Evolutionary conservation across 2,113 vertebrate species (phyloP).

Genomic region (Misgurnus anguillicaudatus): DNA sequence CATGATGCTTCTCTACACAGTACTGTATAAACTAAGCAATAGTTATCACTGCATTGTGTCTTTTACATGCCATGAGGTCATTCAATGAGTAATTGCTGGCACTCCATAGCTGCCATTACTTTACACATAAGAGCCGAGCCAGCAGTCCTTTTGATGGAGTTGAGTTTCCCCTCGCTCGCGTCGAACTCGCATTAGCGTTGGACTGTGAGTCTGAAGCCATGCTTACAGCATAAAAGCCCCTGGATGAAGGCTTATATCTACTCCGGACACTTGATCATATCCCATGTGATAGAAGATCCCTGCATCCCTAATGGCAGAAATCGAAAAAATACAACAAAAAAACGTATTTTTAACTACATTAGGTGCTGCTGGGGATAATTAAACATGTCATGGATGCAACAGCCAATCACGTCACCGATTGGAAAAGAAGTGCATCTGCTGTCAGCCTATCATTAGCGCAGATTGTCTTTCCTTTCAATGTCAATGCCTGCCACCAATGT

Average conservation of each 20-base stretch:
- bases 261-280: constrained; percentile 52
- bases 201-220: constrained; percentile 41
- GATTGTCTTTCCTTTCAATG: constrained; percentile 53
- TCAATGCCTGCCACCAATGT: constrained; percentile 38
- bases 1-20: not conserved
- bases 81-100: constrained; percentile 52
- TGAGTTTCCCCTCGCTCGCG: constrained; percentile 49
- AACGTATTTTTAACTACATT: constrained; percentile 52
- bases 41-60: constrained; percentile 39
- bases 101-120: constrained; percentile 50
- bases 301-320: constrained; percentile 53
- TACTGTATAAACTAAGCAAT: constrained; percentile 11
- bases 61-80: constrained; percentile 51
- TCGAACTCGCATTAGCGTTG: constrained; percentile 48
- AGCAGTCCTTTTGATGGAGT: constrained; percentile 57
- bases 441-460: constrained; percentile 47
- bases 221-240: constrained; percentile 38
- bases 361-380: constrained; percentile 42
- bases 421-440: constrained; percentile 41
- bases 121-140: constrained; percentile 55
- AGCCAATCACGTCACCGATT: constrained; percentile 49
- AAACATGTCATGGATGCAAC: constrained; percentile 34
- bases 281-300: constrained; percentile 37
- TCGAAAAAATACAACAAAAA: constrained; percentile 35
- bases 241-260: constrained; percentile 27